Base-by-base conservation (phyloP, 2,113 vertebrate genomes). In the Muntiacus muntjak region DNA sequence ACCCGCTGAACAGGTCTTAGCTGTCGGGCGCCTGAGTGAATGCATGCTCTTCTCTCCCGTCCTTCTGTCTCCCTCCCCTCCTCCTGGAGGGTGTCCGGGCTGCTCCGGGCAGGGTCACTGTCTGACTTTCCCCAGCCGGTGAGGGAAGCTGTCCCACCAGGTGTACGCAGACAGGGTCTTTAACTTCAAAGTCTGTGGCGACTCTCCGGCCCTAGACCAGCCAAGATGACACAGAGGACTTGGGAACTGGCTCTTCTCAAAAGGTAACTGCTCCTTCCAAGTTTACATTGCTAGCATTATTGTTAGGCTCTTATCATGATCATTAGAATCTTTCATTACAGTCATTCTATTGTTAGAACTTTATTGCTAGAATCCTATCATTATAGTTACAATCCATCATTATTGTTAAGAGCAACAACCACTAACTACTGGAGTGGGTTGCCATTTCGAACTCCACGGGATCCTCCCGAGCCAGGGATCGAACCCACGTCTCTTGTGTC, bases 41-140 rank as follows among this genome's bases (percentile, higher is more conserved):
- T 10, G 2, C n/a, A 15, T 2, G 28, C 12, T 14, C 23, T 58
- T 6, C n/a, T 40, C 30, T 30, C 33, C 16, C 1, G 9, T 28
- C n/a, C 10, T 47, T 40, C 33, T 28, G 12, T n/a, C 30, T 21
- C 12, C 17, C 33, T 58, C 4, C 11, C 11, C 28, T 36, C 2
- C 28, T 43, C 47, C 54, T 40, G 15, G 19, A 76, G 7, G 12
- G 30, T 33, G 21, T 60, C 36, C 50, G 16, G 50, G 28, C 62
- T 33, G 40, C 52, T 33, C n/a, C 16, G 16, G 8, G 55, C 6
- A 21, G 21, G 23, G 23, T 88, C 5, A 4, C 52, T 54, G n/a
- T 52, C 88, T 15, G 67, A 47, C 67, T 25, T 60, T 26, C 45
- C 23, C 7, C 16, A 89, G n/a, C 21, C 54, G 23, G 15, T 50